A percentile compares a stretch with the other conserved stretches of the same genome.
Evolutionary conservation across 2,888 invertebrate species (phyloP).

Genomic region (Aleiodes leptofemur): DNA sequence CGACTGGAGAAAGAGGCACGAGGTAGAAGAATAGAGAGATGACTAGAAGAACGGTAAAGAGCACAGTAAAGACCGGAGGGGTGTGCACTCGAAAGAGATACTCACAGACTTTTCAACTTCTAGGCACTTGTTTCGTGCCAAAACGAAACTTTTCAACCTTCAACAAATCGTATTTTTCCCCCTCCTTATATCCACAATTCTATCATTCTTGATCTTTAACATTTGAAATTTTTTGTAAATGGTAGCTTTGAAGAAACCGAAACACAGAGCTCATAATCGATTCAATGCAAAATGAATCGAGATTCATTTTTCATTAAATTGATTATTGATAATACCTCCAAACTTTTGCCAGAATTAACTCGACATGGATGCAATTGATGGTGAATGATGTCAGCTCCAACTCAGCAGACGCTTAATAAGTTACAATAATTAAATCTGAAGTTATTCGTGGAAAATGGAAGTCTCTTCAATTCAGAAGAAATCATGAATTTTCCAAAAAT

Average conservation of each 20-base stretch:
- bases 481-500: no score
- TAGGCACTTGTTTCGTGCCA: slow-evolving; percentile 34
- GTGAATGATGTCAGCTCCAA: no score
- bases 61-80: slow-evolving; percentile 9
- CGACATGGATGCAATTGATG: no score
- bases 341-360: no score
- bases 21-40: no score
- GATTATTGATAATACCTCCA: no score
- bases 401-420: no score
- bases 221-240: not conserved
- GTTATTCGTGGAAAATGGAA: no score
- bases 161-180: slow-evolving; percentile 20
- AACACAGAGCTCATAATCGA: not conserved
- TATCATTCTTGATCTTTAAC: not conserved
- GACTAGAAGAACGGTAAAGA: slow-evolving; percentile 3
- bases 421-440: no score
- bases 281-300: no score
- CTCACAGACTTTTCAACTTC: slow-evolving; percentile 50
- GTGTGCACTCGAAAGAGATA: slow-evolving; percentile 36
- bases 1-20: slow-evolving; percentile 6
- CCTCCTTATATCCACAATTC: not conserved
- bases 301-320: no score
- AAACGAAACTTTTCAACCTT: slow-evolving; percentile 24
- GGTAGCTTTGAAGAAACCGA: not conserved
- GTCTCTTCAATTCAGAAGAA: no score